Percentiles rank a stretch among this genome's conserved stretches.
Evolutionary conservation across 2,797 vertebrate species (phyloP).

Genomic region (Harpagifer antarcticus): DNA sequence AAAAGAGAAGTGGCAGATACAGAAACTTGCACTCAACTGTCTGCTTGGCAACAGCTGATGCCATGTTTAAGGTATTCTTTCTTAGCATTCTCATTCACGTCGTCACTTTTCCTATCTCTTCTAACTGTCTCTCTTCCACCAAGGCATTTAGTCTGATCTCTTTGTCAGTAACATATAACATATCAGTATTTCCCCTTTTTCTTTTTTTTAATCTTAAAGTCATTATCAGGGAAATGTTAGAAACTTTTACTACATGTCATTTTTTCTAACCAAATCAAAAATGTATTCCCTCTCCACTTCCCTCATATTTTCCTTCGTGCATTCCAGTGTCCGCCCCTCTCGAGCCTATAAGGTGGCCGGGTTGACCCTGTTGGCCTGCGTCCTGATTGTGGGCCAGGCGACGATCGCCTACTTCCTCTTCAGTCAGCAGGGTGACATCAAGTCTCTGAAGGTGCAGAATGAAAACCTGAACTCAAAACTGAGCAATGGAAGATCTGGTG

Average conservation of each 20-base stretch:
- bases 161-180: not conserved
- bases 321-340: slow-evolving; percentile 52
- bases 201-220: no score
- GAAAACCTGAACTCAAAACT: slow-evolving; percentile 77
- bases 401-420: slow-evolving; percentile 88
- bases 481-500: slow-evolving; percentile 66
- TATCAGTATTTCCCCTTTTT: not conserved
- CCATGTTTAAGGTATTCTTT: not conserved
- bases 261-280: not conserved
- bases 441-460: slow-evolving; percentile 80
- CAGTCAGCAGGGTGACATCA: slow-evolving; percentile 86
- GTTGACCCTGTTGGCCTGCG: slow-evolving; percentile 87
- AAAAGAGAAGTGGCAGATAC: not conserved
- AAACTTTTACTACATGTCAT: not conserved
- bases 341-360: slow-evolving; percentile 81
- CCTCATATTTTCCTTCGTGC: not conserved
- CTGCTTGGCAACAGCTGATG: slow-evolving; percentile 55
- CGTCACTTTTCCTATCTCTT: not conserved
- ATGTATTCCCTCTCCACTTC: not conserved
- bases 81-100: not conserved
- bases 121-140: not conserved
- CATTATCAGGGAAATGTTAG: no score
- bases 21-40: not conserved
- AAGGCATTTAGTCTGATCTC: not conserved
- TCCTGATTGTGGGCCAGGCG: slow-evolving; percentile 90